phyloP scores from a whole-genome alignment of 2,888 invertebrate genomes.

The Formica aserva region DNA sequence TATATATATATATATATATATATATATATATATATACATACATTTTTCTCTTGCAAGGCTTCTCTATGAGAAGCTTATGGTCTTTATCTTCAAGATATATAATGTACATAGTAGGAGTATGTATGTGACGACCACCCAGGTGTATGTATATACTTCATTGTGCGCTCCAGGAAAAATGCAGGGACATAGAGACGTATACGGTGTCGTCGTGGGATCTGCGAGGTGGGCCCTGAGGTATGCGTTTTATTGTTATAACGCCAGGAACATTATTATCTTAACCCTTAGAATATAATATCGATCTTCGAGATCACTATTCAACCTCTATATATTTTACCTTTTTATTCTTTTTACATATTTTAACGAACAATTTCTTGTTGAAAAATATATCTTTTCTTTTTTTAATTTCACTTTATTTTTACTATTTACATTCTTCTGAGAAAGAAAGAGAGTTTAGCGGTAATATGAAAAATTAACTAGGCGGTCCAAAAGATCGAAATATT shows the following conservation, averaged over 20 bases:
- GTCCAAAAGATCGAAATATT: not conserved
- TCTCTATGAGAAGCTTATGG: slow-evolving; percentile 62
- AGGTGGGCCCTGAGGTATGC: not conserved
- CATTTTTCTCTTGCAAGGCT: not conserved
- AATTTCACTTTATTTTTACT: not conserved
- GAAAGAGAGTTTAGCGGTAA: not conserved
- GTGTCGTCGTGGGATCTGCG: not conserved
- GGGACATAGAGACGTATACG: slow-evolving; percentile 38
- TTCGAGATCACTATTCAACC: not conserved
- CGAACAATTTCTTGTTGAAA: slow-evolving; percentile 7
- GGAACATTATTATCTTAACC: not conserved
- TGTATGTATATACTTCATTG: slow-evolving; percentile 43
- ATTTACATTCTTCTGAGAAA: not conserved
- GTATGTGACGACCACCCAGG: slow-evolving; percentile 68
- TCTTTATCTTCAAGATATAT: slow-evolving; percentile 50
- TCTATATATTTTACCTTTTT: not conserved
- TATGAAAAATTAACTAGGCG: not conserved
- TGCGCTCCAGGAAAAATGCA: slow-evolving; percentile 57
- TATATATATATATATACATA: too few relatives aligned
- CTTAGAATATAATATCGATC: not conserved
- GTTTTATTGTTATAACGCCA: slow-evolving; percentile 1
- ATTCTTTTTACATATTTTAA: not conserved
- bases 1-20: too few relatives aligned
- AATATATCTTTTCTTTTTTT: not conserved
- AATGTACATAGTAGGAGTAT: slow-evolving; percentile 51